A percentile compares a stretch with the other conserved stretches of the same genome.
These are phyloP conservation scores for Synanceia verrucosa DNA, from an alignment of 2,797 vertebrate genomes.

Conservation along the genomic window DNA sequence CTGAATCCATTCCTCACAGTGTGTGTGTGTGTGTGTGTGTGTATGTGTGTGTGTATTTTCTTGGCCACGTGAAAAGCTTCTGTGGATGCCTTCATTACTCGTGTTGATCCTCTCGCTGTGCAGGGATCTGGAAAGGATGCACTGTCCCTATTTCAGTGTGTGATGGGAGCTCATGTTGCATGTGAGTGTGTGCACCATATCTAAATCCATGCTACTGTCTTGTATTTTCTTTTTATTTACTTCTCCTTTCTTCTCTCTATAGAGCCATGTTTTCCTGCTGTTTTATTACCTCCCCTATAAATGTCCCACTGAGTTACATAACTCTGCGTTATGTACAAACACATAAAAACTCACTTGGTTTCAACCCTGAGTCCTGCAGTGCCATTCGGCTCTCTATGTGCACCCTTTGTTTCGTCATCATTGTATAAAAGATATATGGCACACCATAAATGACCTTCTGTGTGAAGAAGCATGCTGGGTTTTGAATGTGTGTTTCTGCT, in stretches of 20 bases:
- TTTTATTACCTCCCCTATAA: constrained; percentile 48
- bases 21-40: constrained; percentile 12
- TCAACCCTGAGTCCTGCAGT: constrained; percentile 7
- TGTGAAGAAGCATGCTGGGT: constrained; percentile 1
- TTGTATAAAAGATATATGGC: constrained; percentile 2
- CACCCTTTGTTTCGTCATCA: neutral
- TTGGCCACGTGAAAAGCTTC: constrained; percentile 8
- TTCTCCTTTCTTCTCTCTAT: constrained; percentile 4
- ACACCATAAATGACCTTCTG: constrained; percentile 2
- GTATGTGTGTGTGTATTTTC: constrained; percentile 1
- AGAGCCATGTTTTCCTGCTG: constrained; percentile 17
- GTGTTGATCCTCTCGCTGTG: constrained; percentile 44
- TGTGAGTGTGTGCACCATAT: neutral
- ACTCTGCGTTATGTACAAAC: constrained; percentile 12
- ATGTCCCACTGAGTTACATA: constrained; percentile 25
- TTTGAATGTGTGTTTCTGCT: neutral
- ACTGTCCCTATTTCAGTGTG: constrained; percentile 29
- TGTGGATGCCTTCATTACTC: constrained; percentile 31
- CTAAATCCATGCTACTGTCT: constrained; percentile 21
- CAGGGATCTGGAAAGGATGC: constrained; percentile 28
- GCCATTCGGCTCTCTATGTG: constrained; percentile 22
- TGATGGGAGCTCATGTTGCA: constrained; percentile 3
- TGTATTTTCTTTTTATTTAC: neutral
- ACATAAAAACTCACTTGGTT: neutral
- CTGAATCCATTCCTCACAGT: constrained; percentile 9